These are phyloP conservation scores for Drosophila bifasciata DNA, from an alignment of 1,140 invertebrate genomes.

Conservation along the genomic window DNA sequence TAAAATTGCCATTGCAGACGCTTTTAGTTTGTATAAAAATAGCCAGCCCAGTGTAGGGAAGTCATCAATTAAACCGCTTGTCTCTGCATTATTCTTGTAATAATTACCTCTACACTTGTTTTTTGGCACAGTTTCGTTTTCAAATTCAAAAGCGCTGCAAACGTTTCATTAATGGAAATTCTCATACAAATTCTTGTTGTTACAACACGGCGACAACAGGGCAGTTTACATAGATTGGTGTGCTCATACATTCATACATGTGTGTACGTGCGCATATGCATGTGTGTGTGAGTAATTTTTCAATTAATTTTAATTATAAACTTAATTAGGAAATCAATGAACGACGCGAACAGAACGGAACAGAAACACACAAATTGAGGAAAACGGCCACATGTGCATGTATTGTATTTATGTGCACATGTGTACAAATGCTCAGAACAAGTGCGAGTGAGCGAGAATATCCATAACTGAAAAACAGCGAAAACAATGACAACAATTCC, in stretches of 20 bases:
- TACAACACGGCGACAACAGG: constrained; percentile 46
- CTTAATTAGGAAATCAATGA: constrained; percentile 84
- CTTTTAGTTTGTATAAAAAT: constrained; percentile 70
- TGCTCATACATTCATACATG: too few species aligned
- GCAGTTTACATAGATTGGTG: constrained; percentile 59
- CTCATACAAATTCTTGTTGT: constrained; percentile 31
- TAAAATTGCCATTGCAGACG: constrained; percentile 68
- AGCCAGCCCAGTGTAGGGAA: constrained; percentile 55
- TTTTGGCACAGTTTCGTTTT: constrained; percentile 73
- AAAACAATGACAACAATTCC: constrained; percentile 69
- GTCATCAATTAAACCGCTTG: constrained; percentile 70
- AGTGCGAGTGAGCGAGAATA: constrained; percentile 46
- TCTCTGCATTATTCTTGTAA: constrained; percentile 56
- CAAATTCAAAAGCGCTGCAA: constrained; percentile 51
- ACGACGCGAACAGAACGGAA: constrained; percentile 69
- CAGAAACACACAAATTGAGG: constrained; percentile 64
- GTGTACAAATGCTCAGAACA: constrained; percentile 32
- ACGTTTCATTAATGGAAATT: too few species aligned
- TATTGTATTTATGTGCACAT: not conserved
- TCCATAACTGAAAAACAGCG: constrained; percentile 37
- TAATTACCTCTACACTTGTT: constrained; percentile 58
- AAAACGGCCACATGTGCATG: constrained; percentile 47
- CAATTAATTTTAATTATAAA: constrained; percentile 84
- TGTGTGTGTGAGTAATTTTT: constrained; percentile 79
- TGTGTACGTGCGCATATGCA: constrained; percentile 16